Conservation (phyloP, 1,140 invertebrate genomes). For the Lordiphosa collinella region DNA sequence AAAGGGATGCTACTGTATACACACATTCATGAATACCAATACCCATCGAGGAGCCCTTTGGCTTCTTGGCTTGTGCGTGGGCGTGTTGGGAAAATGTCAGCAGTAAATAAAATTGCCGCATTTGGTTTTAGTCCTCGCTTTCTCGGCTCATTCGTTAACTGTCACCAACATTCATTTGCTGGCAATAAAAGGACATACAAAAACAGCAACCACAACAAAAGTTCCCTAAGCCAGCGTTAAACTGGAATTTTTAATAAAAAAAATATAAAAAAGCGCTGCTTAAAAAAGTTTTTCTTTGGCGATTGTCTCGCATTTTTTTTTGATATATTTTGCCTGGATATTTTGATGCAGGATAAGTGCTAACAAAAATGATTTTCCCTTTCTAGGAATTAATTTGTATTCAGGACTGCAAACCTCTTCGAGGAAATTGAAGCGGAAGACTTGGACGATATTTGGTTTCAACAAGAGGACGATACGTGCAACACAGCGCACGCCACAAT, state of each 20-base stretch:
- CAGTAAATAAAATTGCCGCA: slow-evolving; percentile 11
- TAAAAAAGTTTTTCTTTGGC: background rate
- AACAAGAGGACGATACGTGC: too few species aligned
- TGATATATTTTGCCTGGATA: too few species aligned
- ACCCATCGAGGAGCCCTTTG: background rate
- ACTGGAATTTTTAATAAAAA: slow-evolving; percentile 6
- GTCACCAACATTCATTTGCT: slow-evolving; percentile 1
- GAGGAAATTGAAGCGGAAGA: too few species aligned
- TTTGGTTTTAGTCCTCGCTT: background rate
- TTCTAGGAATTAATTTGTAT: too few species aligned
- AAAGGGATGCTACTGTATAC: background rate
- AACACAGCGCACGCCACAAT: too few species aligned
- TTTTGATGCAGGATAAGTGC: too few species aligned
- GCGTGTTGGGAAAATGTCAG: slow-evolving; percentile 6
- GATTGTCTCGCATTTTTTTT: background rate
- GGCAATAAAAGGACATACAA: slow-evolving; percentile 12
- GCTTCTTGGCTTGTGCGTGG: background rate
- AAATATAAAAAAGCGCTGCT: too few species aligned
- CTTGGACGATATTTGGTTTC: too few species aligned
- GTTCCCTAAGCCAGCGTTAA: slow-evolving; percentile 8
- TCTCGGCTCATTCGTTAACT: slow-evolving; percentile 2
- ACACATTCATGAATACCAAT: slow-evolving; percentile 2
- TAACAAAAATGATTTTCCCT: too few species aligned
- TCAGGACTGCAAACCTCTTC: too few species aligned
- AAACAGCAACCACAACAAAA: slow-evolving; percentile 11